Evolutionary conservation across 2,797 vertebrate species (phyloP).

Genomic region (Smutsia temminckii): DNA sequence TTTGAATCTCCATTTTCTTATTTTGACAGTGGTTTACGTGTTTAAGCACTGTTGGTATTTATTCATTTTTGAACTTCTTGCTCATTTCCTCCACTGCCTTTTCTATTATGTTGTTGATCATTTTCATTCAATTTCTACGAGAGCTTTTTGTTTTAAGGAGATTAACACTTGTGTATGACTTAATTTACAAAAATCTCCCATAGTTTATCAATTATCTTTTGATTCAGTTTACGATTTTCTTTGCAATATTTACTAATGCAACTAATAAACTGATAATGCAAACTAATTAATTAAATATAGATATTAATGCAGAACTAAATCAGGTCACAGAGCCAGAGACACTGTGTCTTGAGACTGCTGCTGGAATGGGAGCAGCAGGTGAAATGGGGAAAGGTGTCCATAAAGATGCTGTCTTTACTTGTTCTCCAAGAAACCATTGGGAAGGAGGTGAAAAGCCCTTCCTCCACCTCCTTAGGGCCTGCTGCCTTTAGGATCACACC

Average conservation of each 20-base stretch:
- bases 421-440: neutral
- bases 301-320: constrained; percentile 1
- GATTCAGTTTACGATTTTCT: neutral
- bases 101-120: neutral
- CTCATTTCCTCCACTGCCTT: neutral
- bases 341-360: neutral
- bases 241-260: neutral
- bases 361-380: neutral
- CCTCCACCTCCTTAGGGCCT: neutral
- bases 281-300: constrained; percentile 11
- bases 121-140: constrained; percentile 44
- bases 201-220: constrained; percentile 40
- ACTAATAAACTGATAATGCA: neutral
- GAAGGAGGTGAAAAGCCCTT: neutral
- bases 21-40: neutral
- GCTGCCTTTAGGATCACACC: constrained; percentile 10
- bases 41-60: constrained; percentile 23
- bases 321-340: neutral
- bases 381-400: neutral
- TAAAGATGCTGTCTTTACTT: neutral
- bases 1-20: constrained; percentile 1
- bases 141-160: constrained; percentile 27
- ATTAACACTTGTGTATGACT: neutral
- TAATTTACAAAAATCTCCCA: constrained; percentile 7
- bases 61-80: neutral